These are phyloP conservation scores for Taurulus bubalis DNA, from an alignment of 2,113 vertebrate species.

Conservation along the genomic window DNA sequence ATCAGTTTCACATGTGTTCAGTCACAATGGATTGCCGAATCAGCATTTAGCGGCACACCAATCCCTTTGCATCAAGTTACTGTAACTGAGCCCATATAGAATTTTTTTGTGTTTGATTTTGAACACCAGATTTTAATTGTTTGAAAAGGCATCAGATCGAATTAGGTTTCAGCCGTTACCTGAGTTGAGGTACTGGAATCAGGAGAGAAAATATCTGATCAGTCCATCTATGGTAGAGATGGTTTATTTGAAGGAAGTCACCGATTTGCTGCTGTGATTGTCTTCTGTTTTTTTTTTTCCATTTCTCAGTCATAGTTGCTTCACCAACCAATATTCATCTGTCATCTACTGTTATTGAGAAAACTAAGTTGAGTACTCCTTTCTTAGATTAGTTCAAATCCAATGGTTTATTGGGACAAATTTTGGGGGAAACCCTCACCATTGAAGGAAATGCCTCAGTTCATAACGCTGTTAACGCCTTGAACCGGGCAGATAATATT, in stretches of 20 bases:
- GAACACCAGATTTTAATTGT: background rate
- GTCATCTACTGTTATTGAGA: background rate
- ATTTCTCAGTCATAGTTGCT: background rate
- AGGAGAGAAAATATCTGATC: background rate
- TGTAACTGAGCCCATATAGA: background rate
- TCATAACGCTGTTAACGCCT: slow-evolving; percentile 59
- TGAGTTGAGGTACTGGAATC: background rate
- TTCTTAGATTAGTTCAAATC: slow-evolving; percentile 37
- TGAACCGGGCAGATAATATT: slow-evolving; percentile 47
- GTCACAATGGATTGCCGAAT: background rate
- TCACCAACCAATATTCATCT: background rate
- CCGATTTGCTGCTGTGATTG: background rate
- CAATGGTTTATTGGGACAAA: slow-evolving; percentile 42
- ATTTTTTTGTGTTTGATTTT: background rate
- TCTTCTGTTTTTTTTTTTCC: background rate
- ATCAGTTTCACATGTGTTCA: background rate
- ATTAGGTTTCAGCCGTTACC: background rate
- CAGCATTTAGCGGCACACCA: background rate
- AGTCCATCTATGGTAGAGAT: background rate
- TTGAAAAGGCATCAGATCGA: background rate
- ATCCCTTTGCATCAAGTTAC: background rate
- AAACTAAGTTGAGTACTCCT: background rate
- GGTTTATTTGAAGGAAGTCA: background rate
- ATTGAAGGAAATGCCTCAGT: slow-evolving; percentile 67
- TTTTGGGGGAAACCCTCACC: slow-evolving; percentile 47